A percentile compares a stretch with the other conserved stretches of the same genome.
These are phyloP conservation scores for Semnornis frantzii DNA, from an alignment of 2,113 vertebrate genomes.

Conservation along the genomic window DNA sequence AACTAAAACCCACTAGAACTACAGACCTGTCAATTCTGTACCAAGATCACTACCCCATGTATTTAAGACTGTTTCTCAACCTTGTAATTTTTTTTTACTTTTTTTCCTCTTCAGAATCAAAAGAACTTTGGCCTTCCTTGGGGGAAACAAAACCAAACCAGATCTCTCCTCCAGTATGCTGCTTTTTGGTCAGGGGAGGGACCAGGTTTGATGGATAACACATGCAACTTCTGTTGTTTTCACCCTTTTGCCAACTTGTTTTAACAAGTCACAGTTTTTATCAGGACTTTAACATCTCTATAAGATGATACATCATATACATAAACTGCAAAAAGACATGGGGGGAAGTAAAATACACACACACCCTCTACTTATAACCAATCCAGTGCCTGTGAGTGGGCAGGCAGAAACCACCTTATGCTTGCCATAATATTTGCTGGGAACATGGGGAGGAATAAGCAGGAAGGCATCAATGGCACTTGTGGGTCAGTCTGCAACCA, in stretches of 20 bases:
- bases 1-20: background rate
- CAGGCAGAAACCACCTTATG: background rate
- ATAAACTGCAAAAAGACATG: background rate
- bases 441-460: background rate
- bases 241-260: background rate
- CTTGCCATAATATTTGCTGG: background rate
- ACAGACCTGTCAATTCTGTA: background rate
- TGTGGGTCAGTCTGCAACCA: background rate
- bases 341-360: background rate
- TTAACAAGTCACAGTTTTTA: background rate
- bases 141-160: background rate
- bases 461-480: background rate
- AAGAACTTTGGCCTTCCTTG: background rate
- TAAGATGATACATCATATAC: background rate
- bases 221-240: background rate
- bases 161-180: background rate
- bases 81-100: background rate
- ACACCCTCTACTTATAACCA: background rate
- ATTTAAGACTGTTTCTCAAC: background rate
- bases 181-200: background rate
- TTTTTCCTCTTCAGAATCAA: background rate
- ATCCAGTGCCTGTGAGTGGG: background rate
- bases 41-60: background rate
- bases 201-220: background rate
- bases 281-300: background rate